Evolutionary conservation across 1,140 invertebrate genomes (phyloP).

Genomic region (Ylistrum balloti): DNA sequence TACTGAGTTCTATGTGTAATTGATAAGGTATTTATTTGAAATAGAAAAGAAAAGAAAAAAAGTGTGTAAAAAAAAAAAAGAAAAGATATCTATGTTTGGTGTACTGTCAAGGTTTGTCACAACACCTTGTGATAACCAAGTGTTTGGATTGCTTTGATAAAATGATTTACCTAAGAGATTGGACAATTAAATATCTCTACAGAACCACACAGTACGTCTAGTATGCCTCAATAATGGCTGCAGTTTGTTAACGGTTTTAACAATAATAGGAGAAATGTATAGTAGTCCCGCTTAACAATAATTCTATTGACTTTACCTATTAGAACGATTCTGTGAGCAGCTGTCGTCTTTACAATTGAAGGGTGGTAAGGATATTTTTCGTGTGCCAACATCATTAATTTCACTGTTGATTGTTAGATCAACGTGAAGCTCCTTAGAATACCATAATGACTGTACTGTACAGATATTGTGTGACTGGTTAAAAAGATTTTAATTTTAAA

Average conservation of each 20-base stretch:
- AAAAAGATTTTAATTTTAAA: background rate
- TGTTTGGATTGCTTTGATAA: conserved; percentile 1
- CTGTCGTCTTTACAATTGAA: conserved; percentile 1
- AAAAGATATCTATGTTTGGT: no score
- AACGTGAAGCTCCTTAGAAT: background rate
- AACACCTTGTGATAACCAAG: background rate
- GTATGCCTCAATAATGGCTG: background rate
- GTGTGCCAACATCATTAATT: background rate
- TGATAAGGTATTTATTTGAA: no score
- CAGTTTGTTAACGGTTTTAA: background rate
- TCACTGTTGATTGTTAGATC: background rate
- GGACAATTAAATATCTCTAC: background rate
- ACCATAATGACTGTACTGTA: background rate
- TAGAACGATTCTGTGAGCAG: conserved; percentile 33
- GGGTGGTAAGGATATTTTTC: conserved; percentile 2
- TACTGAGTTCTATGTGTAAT: no score
- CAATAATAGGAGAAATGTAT: conserved; percentile 18
- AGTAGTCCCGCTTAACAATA: background rate
- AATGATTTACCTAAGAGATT: background rate
- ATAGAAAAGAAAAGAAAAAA: no score
- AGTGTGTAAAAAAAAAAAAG: no score
- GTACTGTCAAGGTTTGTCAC: no score
- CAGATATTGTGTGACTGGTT: conserved; percentile 6
- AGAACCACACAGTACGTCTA: background rate
- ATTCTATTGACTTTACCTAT: conserved; percentile 23